Conservation (phyloP, 1,140 invertebrate species). For the Leptinotarsa undecemlineata region DNA sequence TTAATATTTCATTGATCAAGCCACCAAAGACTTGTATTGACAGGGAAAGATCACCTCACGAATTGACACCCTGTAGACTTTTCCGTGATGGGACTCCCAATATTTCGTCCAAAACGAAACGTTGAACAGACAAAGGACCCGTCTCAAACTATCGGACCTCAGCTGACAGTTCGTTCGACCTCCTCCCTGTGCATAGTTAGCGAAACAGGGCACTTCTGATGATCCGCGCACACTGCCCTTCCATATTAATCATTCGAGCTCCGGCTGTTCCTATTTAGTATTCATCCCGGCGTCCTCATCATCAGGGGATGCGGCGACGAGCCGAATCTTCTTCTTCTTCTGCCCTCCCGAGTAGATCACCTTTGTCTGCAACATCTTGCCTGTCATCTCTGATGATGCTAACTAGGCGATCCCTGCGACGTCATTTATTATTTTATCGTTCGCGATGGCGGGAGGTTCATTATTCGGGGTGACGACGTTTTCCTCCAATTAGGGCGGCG, state of each 20-base stretch:
- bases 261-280: slow-evolving; percentile 37
- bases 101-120: too few relatives aligned
- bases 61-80: too few relatives aligned
- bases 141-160: too few relatives aligned
- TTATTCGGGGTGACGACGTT: slow-evolving; percentile 1
- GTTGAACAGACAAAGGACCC: too few relatives aligned
- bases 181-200: background rate
- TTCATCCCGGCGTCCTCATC: slow-evolving; percentile 41
- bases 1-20: too few relatives aligned
- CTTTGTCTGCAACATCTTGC: slow-evolving; percentile 35
- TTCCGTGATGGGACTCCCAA: too few relatives aligned
- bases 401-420: slow-evolving; percentile 36
- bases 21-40: too few relatives aligned
- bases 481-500: background rate
- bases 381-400: slow-evolving; percentile 38
- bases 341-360: slow-evolving; percentile 1
- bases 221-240: slow-evolving; percentile 28
- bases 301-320: slow-evolving; percentile 22
- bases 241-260: slow-evolving; percentile 42
- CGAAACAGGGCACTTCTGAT: slow-evolving; percentile 30
- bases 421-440: slow-evolving; percentile 34
- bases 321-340: background rate
- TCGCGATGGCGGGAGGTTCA: background rate
- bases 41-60: too few relatives aligned
- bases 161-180: too few relatives aligned